A percentile compares a stretch with the other conserved stretches of the same genome.
phyloP scores from a whole-genome alignment of 64 coral and sea anemone species.

The Cladopsammia gracilis region DNA sequence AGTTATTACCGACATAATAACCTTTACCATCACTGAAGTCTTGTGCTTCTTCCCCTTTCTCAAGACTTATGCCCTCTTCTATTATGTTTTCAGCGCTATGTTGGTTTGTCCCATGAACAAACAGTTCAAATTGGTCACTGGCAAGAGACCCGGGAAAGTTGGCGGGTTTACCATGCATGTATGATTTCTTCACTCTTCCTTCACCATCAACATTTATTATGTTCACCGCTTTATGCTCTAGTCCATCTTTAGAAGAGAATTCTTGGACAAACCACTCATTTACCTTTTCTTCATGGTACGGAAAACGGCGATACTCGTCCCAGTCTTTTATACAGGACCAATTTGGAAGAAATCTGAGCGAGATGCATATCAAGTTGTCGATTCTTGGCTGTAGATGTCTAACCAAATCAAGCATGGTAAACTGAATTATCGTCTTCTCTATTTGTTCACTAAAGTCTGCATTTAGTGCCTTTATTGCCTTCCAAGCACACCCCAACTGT shows the following conservation, averaged over 20 bases:
- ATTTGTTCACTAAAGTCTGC: too few species aligned
- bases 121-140: neutral
- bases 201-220: neutral
- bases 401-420: too few species aligned
- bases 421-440: too few species aligned
- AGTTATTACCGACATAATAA: neutral
- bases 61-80: neutral
- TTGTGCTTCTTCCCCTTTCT: neutral
- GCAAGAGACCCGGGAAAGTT: neutral
- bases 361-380: too few species aligned
- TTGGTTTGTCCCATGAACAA: slow-evolving; percentile 26
- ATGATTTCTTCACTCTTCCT: neutral
- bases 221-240: neutral
- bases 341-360: too few species aligned
- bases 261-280: neutral
- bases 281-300: neutral
- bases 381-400: too few species aligned
- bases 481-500: too few species aligned
- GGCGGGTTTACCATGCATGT: neutral
- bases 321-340: too few species aligned
- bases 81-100: slow-evolving; percentile 1
- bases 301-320: neutral
- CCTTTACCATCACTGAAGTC: slow-evolving; percentile 36
- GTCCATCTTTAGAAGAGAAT: neutral
- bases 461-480: too few species aligned